Percentiles rank a stretch among this genome's conserved stretches.
Conservation (phyloP, 2,888 invertebrate species). For the Lasioglossum calceatum region DNA sequence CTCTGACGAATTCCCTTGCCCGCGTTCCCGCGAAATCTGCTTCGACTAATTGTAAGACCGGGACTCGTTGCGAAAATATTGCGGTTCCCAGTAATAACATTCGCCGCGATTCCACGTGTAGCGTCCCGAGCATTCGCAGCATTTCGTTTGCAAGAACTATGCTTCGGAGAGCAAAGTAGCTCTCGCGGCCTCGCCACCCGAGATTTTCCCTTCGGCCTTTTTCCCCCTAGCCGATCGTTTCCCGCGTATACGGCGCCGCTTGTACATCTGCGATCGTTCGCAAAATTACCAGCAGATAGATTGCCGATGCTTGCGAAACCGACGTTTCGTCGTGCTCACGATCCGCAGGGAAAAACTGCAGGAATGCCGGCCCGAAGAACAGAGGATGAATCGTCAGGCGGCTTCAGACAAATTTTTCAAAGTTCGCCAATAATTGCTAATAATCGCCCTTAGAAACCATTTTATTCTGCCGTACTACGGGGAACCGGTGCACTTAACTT, state of each 20-base stretch:
- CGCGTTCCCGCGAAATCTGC: conserved; percentile 4
- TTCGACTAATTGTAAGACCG: not conserved
- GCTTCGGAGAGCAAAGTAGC: not conserved
- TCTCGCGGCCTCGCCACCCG: not conserved
- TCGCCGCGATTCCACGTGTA: not conserved
- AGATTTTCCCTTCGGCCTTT: not conserved
- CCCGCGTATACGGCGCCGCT: conserved; percentile 41
- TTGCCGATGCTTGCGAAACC: conserved; percentile 14
- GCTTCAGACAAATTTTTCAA: conserved; percentile 25
- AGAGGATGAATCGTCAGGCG: conserved; percentile 27
- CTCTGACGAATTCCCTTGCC: not conserved
- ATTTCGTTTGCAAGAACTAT: conserved; percentile 15
- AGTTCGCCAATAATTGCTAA: conserved; percentile 1
- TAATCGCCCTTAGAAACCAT: not conserved
- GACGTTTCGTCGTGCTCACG: conserved; percentile 10
- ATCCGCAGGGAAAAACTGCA: not conserved
- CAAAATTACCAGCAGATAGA: conserved; percentile 31
- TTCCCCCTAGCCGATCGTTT: conserved; percentile 25
- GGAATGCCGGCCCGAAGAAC: conserved; percentile 8
- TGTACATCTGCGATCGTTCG: conserved; percentile 32
- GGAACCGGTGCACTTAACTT: not conserved
- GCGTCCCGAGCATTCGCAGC: conserved; percentile 27
- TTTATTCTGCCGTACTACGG: not conserved
- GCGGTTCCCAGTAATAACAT: conserved; percentile 32
- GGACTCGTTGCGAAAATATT: conserved; percentile 13